Base-by-base conservation (phyloP, 2,888 invertebrate genomes). In the Cephus spinipes region DNA sequence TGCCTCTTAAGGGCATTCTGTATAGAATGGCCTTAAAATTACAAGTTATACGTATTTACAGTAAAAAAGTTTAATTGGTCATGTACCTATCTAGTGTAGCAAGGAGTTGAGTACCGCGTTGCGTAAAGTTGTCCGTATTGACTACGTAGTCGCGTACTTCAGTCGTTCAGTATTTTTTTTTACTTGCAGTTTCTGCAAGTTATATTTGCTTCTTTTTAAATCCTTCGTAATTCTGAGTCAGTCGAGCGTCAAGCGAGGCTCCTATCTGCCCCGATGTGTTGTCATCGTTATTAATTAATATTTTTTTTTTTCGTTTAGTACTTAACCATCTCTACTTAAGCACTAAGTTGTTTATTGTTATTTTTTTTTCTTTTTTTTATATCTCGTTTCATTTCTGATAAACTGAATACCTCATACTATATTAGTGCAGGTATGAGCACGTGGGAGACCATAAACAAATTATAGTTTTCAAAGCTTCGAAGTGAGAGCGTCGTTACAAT, bases 61-160 rank as follows among this genome's bases (percentile, higher is more conserved):
- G 91, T 91, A 90, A 90, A 91, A 91, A 91, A 90, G 87, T 89
- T 90, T 82, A 89, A 90, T 90, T 90, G 88, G 90, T 91, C 90
- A 88, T 90, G 88, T 88, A 88, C 84, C 88, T 89, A 89, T 85
- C 87, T 87, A 89, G 82, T 84, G 85, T 88, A 87, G 87, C 87
- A 85, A 86, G 84, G 84, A 87, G 86, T 80, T 83, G 85, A 88
- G 87, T 89, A 90, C 86, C 89, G 87, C 87, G 87, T 90, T 87
- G 87, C 87, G 87, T 90, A 87, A 86, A 82, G 88, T 89, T 89
- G 88, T 89, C 89, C 82, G 86, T 89, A 86, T 87, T 87, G 84
- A 86, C 87, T 88, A 86, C 86, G 82, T 86, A 84, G 87, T 88
- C 86, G 85, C 85, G 87, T 90, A 88, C 88, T 89, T 88, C 85